Percentiles rank a stretch among this genome's conserved stretches.
Conservation (phyloP, 2,113 vertebrate species). For the Vulpes ferrilata region DNA sequence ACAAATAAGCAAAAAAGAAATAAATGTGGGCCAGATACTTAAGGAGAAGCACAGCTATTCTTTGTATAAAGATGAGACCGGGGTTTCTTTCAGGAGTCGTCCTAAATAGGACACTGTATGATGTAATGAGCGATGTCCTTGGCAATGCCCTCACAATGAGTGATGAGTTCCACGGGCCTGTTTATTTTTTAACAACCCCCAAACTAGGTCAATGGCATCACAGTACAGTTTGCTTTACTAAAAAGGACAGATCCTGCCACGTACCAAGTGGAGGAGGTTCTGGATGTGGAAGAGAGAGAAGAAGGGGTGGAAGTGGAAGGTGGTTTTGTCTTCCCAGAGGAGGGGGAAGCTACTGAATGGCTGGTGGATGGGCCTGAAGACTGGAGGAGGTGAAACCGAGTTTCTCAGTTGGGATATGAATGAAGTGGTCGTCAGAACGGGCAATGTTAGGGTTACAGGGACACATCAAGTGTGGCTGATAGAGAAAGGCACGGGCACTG, state of each 20-base stretch:
- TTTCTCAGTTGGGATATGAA: not conserved
- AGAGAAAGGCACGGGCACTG: not conserved
- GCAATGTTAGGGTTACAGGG: not conserved
- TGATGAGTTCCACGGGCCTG: slow-evolving; percentile 36
- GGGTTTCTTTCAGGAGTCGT: not conserved
- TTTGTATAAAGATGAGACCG: not conserved
- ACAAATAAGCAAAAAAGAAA: not conserved
- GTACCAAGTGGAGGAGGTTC: not conserved
- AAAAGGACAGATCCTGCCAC: not conserved
- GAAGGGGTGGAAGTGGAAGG: not conserved
- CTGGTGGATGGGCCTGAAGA: no score
- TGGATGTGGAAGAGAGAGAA: not conserved
- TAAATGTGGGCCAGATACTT: not conserved
- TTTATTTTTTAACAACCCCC: slow-evolving; percentile 40
- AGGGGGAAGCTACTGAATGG: not conserved
- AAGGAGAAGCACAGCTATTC: not conserved
- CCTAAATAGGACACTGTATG: slow-evolving; percentile 27
- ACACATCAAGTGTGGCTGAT: not conserved
- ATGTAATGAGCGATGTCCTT: slow-evolving; percentile 50
- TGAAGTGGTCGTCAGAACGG: not conserved
- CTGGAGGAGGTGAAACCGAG: not conserved
- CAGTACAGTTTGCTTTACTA: not conserved
- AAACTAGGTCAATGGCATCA: slow-evolving; percentile 38
- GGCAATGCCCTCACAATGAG: slow-evolving; percentile 9
- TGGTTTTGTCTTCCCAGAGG: not conserved